Evolutionary conservation across 2,888 invertebrate genomes (phyloP).

Genomic region (Chalcosyrphus nemorum): DNA sequence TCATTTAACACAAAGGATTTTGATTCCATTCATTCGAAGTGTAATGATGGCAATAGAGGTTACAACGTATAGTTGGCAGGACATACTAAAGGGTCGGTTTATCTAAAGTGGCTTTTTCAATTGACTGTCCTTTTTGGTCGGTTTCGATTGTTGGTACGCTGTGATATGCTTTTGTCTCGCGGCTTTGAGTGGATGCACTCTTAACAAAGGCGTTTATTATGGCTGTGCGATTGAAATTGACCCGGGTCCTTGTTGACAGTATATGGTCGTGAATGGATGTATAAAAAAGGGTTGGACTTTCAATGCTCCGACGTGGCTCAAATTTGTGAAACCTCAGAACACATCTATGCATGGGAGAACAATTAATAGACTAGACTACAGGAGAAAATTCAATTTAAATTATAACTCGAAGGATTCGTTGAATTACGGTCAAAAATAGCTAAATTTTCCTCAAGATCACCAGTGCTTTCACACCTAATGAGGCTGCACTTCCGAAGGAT

Average conservation of each 20-base stretch:
- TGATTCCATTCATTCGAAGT: constrained; percentile 59
- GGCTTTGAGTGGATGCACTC: neutral
- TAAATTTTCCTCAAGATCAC: neutral
- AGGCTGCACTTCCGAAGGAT: neutral
- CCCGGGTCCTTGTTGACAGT: neutral
- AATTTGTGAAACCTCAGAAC: no score
- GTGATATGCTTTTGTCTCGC: constrained; percentile 14
- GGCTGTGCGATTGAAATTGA: neutral
- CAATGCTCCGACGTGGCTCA: no score
- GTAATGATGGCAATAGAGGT: constrained; percentile 55
- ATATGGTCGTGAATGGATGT: neutral
- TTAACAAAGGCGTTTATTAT: neutral
- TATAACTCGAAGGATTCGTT: no score
- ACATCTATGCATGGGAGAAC: no score
- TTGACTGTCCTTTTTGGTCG: constrained; percentile 46
- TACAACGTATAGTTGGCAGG: constrained; percentile 3
- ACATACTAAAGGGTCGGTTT: neutral
- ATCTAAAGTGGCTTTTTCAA: constrained; percentile 56
- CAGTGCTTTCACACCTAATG: neutral
- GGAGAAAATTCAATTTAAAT: no score
- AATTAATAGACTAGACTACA: no score
- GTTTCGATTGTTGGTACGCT: constrained; percentile 6
- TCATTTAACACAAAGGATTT: constrained; percentile 62
- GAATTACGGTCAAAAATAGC: no score
- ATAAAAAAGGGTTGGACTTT: no score